A percentile compares a stretch with the other conserved stretches of the same genome.
phyloP scores from a whole-genome alignment of 2,113 vertebrate species.

The Panthera uncia region DNA sequence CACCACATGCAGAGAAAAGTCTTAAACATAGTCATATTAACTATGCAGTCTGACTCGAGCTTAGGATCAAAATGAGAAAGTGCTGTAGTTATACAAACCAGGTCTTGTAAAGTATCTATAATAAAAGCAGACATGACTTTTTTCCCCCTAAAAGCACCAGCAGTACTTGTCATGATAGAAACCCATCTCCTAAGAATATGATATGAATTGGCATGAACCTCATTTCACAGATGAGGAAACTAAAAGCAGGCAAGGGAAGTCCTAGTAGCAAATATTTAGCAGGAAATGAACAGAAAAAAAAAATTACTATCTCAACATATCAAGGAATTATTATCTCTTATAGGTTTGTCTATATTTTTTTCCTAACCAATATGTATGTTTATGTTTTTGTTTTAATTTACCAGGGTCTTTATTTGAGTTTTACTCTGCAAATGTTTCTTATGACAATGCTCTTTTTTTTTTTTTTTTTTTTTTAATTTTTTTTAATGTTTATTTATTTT shows the following conservation, averaged over 20 bases:
- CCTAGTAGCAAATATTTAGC: not conserved
- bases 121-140: not conserved
- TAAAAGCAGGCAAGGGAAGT: not conserved
- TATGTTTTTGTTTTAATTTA: not conserved
- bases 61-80: not conserved
- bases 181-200: not conserved
- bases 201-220: not conserved
- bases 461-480: too few relatives aligned
- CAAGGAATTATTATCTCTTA: not conserved
- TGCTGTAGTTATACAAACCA: not conserved
- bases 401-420: not conserved
- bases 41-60: not conserved
- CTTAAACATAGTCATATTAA: not conserved
- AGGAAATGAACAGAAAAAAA: not conserved
- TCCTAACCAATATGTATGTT: not conserved
- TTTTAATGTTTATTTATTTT: too few relatives aligned
- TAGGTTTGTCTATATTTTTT: not conserved
- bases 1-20: not conserved
- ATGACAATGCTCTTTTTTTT: not conserved
- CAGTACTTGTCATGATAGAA: not conserved
- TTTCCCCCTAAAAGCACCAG: too few relatives aligned
- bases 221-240: not conserved
- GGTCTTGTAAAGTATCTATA: not conserved
- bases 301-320: not conserved
- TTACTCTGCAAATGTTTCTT: not conserved